A percentile compares a stretch with the other conserved stretches of the same genome.
These are phyloP conservation scores for Capromys pilorides DNA, from an alignment of 2,797 vertebrate genomes.

Conservation along the genomic window DNA sequence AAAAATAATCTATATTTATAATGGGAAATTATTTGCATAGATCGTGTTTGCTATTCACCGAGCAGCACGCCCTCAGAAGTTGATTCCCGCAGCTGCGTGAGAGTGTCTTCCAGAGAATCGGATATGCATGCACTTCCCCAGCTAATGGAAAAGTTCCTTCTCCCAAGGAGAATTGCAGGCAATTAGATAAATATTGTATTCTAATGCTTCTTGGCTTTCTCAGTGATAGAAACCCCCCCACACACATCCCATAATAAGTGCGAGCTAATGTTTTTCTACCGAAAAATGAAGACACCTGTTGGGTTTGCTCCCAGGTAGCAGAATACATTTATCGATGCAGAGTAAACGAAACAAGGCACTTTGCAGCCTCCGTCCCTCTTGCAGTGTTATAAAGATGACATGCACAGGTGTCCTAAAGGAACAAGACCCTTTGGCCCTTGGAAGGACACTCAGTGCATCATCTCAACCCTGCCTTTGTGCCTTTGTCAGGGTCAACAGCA, in stretches of 20 bases:
- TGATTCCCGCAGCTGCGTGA: not conserved
- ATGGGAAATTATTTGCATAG: constrained; percentile 41
- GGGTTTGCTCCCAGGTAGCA: not conserved
- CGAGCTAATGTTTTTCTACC: constrained; percentile 3
- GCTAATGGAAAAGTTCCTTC: not conserved
- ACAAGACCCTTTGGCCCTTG: not conserved
- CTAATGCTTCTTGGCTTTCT: not conserved
- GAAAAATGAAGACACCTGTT: not conserved
- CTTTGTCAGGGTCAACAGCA: not conserved
- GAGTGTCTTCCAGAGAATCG: not conserved
- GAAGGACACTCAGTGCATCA: not conserved
- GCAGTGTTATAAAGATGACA: not conserved
- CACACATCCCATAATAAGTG: not conserved
- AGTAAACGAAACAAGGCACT: not conserved
- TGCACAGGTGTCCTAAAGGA: not conserved
- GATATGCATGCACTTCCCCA: not conserved
- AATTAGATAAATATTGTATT: constrained; percentile 52
- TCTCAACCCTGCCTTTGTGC: not conserved
- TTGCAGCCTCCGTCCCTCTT: not conserved
- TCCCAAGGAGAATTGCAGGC: constrained; percentile 24
- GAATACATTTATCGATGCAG: not conserved
- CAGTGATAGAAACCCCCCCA: not conserved
- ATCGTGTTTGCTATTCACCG: not conserved
- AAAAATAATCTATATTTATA: constrained; percentile 54
- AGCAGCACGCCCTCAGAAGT: not conserved